Base-by-base conservation (phyloP, 2,888 invertebrate genomes). In the Conchocele bisecta region DNA sequence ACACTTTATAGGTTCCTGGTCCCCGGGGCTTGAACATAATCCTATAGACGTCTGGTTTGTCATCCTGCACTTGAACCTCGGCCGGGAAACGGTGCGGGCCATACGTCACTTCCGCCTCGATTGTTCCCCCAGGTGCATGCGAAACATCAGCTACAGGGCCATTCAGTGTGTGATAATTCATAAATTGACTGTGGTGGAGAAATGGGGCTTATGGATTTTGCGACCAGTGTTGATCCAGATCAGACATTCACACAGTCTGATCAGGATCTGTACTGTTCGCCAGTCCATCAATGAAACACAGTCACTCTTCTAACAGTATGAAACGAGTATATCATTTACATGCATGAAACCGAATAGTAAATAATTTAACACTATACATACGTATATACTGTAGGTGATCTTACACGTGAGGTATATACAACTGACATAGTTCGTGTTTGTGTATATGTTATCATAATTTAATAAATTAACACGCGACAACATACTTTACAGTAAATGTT, bases 61-160 rank as follows among this genome's bases (percentile, higher is more conserved):
- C 91, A 94, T 95, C 88, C 95, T 96, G 51, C 17, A 22, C 17
- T 28, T 46, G 37, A 95, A 94, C 22, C 95, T 95, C 88, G 95
- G 96, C 89, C 94, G 96, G 80, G 95, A 94, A 67, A 29, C 82
- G 79, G 11, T 83, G 70, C 11, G 90, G 89, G 7, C 85, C 83
- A 68, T 97, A 96, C 0, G 97, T 97, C 59, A 98, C 95, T 88
- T 98, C 97, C 48, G 98, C 94, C 81, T 95, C 95, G 2, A 98
- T 93, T 87, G 97, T 96, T 0, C 98, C 98, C 57, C 97, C 97
- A 5, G 96, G 96, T 11, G 95, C 95, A 42, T 93, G 94, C 7
- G 95, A 93, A 0, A 95, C 94, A 84, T 95, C 95, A 50, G 95
- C 93, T 91, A 92, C 20, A 44, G 28, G 7, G n/a, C n/a, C n/a